These are phyloP conservation scores for Apistogramma diplotaenia DNA, from an alignment of 2,113 vertebrate genomes.

Conservation along the genomic window DNA sequence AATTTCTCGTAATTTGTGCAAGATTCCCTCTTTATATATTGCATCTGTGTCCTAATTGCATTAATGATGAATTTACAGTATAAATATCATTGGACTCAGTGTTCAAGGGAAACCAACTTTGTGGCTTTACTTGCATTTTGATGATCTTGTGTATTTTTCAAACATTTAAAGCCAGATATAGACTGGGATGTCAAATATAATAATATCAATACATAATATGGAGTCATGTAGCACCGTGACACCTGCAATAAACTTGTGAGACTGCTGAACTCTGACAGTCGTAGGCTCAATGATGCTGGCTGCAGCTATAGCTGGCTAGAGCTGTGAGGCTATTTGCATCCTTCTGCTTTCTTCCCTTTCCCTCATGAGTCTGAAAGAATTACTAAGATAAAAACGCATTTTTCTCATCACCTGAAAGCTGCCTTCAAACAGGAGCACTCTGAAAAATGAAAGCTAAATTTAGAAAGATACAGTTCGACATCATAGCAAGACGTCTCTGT, in stretches of 20 bases:
- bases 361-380: background rate
- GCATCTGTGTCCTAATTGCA: background rate
- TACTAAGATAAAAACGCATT: background rate
- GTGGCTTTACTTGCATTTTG: background rate
- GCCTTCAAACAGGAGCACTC: slow-evolving; percentile 2
- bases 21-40: background rate
- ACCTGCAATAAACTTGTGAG: background rate
- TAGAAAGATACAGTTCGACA: slow-evolving; percentile 18
- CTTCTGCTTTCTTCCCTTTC: background rate
- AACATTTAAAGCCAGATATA: no score
- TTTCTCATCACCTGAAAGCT: background rate
- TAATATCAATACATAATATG: no score
- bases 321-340: background rate
- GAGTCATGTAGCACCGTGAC: background rate
- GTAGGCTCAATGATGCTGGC: background rate
- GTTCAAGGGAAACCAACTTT: background rate
- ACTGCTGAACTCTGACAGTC: background rate
- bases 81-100: background rate
- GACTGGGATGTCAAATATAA: no score
- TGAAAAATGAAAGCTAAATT: slow-evolving; percentile 18
- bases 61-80: background rate
- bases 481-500: slow-evolving; percentile 1
- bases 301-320: background rate
- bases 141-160: background rate
- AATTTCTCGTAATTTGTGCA: background rate